A percentile compares a stretch with the other conserved stretches of the same genome.
phyloP scores from a whole-genome alignment of 2,113 vertebrate genomes.

The Myotis brandtii region DNA sequence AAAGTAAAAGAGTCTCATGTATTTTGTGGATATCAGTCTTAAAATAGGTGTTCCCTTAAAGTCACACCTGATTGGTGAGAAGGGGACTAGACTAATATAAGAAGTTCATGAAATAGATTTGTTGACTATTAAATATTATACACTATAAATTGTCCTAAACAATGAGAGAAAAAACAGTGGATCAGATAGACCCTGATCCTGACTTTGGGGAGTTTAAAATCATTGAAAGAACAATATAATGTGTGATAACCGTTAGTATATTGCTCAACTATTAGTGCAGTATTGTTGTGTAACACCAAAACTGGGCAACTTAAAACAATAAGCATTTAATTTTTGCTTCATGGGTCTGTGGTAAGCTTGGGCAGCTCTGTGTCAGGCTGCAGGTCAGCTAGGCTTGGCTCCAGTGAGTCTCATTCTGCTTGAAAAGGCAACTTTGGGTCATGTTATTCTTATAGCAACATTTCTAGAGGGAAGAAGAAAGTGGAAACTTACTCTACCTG shows the following conservation, averaged over 20 bases:
- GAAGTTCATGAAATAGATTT: background rate
- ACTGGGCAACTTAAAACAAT: background rate
- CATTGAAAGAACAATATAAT: background rate
- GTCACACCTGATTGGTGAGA: background rate
- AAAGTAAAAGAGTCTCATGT: background rate
- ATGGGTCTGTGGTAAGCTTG: background rate
- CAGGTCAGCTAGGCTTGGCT: background rate
- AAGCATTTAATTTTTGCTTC: background rate
- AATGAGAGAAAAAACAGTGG: background rate
- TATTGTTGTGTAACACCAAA: background rate
- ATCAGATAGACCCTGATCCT: background rate
- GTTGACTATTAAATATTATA: background rate
- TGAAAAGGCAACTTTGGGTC: background rate
- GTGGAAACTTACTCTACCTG: background rate
- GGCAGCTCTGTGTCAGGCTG: background rate
- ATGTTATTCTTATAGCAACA: background rate
- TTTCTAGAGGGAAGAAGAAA: background rate
- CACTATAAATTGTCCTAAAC: background rate
- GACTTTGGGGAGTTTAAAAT: background rate
- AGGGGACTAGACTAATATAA: background rate
- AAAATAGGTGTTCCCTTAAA: slow-evolving; percentile 6
- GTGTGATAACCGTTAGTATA: background rate
- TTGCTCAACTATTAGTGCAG: background rate
- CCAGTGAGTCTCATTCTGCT: background rate
- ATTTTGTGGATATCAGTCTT: background rate